Conservation (phyloP, 2,888 invertebrate genomes). For the Harmothoe impar region DNA sequence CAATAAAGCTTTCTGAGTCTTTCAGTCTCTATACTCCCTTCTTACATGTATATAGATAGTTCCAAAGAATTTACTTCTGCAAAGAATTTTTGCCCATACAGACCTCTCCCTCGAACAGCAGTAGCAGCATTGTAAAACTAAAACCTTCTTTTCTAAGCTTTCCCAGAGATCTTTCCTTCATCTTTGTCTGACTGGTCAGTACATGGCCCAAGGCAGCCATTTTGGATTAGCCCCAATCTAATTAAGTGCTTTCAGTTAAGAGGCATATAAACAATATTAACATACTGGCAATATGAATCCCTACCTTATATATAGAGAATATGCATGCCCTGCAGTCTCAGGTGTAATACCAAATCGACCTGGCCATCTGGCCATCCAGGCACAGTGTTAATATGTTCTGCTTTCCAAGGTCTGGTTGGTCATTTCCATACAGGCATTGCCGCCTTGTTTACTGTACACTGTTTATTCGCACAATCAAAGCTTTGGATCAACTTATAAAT, state of each 20-base stretch:
- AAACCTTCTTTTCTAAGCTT: no score
- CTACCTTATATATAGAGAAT: neutral
- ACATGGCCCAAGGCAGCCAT: no score
- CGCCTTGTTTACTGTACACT: neutral
- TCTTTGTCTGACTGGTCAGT: no score
- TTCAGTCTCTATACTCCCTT: no score
- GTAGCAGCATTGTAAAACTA: no score
- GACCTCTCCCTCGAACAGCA: no score
- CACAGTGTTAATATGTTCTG: neutral
- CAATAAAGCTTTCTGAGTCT: no score
- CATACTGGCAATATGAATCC: neutral
- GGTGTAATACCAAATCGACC: conserved; percentile 5
- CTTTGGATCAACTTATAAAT: neutral
- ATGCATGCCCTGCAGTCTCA: neutral
- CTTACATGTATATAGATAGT: no score
- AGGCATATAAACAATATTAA: neutral
- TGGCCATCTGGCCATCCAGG: neutral
- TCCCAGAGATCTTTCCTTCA: no score
- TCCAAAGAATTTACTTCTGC: no score
- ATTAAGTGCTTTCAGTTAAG: neutral
- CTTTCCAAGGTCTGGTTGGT: neutral
- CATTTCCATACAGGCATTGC: neutral
- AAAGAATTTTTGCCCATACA: no score
- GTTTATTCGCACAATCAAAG: neutral
- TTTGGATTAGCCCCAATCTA: neutral